Percentiles rank a stretch among this genome's conserved stretches.
Evolutionary conservation across 2,113 vertebrate species (phyloP).

Genomic region (Halcyon malimbica): DNA sequence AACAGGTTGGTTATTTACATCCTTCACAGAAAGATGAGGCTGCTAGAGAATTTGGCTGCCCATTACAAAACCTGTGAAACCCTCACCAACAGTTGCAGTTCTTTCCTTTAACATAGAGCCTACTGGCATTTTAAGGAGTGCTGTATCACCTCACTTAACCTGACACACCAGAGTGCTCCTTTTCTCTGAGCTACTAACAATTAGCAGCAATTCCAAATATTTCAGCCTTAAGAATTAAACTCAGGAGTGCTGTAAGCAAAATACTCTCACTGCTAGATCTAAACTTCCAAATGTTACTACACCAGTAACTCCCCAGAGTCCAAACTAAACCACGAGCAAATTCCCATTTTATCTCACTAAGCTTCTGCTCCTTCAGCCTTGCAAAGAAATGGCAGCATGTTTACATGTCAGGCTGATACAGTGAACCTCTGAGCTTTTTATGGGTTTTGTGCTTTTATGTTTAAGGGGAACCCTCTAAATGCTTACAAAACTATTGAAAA

Average conservation of each 20-base stretch:
- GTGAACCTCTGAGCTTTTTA: background rate
- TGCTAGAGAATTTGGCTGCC: background rate
- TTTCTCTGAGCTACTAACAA: background rate
- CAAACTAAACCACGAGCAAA: background rate
- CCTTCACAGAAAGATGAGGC: background rate
- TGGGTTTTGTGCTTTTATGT: no score
- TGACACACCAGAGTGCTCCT: background rate
- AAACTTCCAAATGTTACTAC: background rate
- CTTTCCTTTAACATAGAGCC: background rate
- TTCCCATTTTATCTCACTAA: background rate
- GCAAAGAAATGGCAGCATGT: background rate
- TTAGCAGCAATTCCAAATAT: background rate
- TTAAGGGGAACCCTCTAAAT: background rate
- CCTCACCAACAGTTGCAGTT: background rate
- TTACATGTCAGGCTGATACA: background rate
- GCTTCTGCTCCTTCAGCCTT: background rate
- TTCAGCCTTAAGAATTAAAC: background rate
- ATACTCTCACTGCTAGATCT: background rate
- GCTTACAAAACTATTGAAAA: background rate
- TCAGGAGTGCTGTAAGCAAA: background rate
- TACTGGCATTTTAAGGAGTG: background rate
- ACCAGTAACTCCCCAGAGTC: background rate
- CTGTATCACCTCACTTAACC: background rate
- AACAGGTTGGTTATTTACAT: background rate
- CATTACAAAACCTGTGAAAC: background rate